Base-by-base conservation (phyloP, 2,888 invertebrate species). In the Carterocephalus palaemon region DNA sequence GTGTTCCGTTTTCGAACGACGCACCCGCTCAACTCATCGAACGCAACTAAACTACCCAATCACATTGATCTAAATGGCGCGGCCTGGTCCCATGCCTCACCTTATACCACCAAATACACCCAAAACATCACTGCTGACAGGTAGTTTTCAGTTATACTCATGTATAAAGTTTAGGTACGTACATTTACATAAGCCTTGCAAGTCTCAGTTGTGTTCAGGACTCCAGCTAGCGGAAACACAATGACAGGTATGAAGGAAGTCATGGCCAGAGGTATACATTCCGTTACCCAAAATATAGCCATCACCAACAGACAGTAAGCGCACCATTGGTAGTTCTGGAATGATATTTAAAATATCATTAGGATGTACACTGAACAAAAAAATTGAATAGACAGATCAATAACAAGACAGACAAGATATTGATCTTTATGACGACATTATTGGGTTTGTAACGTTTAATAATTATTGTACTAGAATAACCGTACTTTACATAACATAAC, bases 231-330 rank as follows among this genome's bases (percentile, higher is more conserved):
- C 0, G 95, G 95, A 59, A 95, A 95, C 6, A 93, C 79, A 0
- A 93, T 74, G 51, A 95, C 85, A 0, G 95, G 95, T 12, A 95
- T 73, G 53, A 95, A 89, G 1, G 93, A 92, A 0, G 95, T 95
- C 2, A 95, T 87, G 1, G 94, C 90, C 15, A 95, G 73, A 0
- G 95, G 95, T 32, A 95, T 71, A 0, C 92, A 92, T 71, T 95
- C 95, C 0, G 93, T 89, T 52, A 95, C 92, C 95, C 95, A 95
- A 64, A 83, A 94, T n/a, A 90, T 68, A 0, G 93, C 93, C 95
- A 95, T 95, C 20, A 94, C 54, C 0, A 90, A 51, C 0, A 95
- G 88, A 5, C 92, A 89, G 67, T 92, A 95, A 13, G 91, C 90
- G 56, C 93, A 92, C 80, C 91, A 80, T 47, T 68, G 63, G 16